phyloP scores from a whole-genome alignment of 1,140 invertebrate species.

The Macrobrachium rosenbergii region DNA sequence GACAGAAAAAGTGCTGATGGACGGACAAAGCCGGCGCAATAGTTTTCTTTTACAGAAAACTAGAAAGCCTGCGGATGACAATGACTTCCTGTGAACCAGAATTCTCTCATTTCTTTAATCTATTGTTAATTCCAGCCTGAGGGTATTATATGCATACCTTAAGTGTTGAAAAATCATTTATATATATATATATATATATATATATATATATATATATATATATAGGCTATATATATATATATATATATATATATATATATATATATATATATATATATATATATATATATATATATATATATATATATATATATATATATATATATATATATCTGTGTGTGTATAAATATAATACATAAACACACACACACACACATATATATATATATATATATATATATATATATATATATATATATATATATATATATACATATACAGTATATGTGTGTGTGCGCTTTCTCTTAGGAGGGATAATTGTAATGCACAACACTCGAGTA shows the following conservation, averaged over 20 bases:
- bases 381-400: slow-evolving; percentile 17
- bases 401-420: slow-evolving; percentile 17
- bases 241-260: slow-evolving; percentile 18
- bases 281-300: slow-evolving; percentile 19
- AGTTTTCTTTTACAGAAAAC: too few species aligned
- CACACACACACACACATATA: background rate
- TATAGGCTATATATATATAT: slow-evolving; percentile 14
- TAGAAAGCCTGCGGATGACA: too few species aligned
- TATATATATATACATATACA: background rate
- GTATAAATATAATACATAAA: background rate
- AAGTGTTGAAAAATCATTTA: background rate
- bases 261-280: background rate
- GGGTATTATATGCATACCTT: too few species aligned
- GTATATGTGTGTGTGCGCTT: background rate
- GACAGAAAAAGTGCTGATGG: too few species aligned
- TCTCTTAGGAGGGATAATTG: too few species aligned
- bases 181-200: background rate
- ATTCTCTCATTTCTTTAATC: too few species aligned
- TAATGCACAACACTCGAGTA: too few species aligned
- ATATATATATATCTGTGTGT: background rate
- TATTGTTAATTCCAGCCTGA: too few species aligned
- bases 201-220: background rate
- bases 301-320: background rate
- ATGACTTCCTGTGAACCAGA: too few species aligned
- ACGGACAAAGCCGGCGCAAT: too few species aligned